These are phyloP conservation scores for Zoanthus sociatus DNA, from an alignment of 92 coral and sea anemone species.

Conservation along the genomic window DNA sequence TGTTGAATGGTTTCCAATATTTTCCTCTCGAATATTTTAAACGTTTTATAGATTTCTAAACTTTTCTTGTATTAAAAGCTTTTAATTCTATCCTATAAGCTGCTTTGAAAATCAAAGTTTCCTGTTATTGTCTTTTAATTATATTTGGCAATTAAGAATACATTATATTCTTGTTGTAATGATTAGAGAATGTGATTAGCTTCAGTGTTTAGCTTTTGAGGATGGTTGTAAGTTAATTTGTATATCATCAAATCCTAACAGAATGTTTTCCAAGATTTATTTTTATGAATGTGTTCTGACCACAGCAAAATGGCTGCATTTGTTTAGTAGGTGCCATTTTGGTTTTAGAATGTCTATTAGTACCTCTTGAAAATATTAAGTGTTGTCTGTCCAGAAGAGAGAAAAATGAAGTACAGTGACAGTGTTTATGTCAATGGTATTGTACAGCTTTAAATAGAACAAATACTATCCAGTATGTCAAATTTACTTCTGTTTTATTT, in stretches of 20 bases:
- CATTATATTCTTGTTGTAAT: constrained; percentile 48
- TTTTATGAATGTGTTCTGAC: neutral
- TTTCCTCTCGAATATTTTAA: neutral
- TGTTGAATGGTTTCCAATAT: constrained; percentile 20
- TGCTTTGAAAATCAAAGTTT: constrained; percentile 6
- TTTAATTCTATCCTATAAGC: neutral
- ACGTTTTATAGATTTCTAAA: neutral
- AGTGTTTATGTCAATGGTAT: neutral
- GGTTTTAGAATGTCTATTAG: neutral
- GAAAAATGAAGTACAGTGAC: too few species aligned
- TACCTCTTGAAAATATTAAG: neutral
- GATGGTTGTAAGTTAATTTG: too few species aligned
- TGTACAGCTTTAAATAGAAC: neutral
- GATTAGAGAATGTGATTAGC: neutral
- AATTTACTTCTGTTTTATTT: neutral
- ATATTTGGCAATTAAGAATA: constrained; percentile 71
- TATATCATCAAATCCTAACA: too few species aligned
- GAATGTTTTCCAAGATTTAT: too few species aligned
- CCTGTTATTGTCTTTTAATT: constrained; percentile 42
- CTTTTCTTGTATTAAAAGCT: neutral
- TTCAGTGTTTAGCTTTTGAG: too few species aligned
- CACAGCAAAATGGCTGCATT: neutral
- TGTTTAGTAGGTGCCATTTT: neutral
- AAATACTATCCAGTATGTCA: neutral
- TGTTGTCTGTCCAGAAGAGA: neutral